Percentiles rank a stretch among this genome's conserved stretches.
These are phyloP conservation scores for Cephus pulcher DNA, from an alignment of 2,888 invertebrate species.

Conservation along the genomic window DNA sequence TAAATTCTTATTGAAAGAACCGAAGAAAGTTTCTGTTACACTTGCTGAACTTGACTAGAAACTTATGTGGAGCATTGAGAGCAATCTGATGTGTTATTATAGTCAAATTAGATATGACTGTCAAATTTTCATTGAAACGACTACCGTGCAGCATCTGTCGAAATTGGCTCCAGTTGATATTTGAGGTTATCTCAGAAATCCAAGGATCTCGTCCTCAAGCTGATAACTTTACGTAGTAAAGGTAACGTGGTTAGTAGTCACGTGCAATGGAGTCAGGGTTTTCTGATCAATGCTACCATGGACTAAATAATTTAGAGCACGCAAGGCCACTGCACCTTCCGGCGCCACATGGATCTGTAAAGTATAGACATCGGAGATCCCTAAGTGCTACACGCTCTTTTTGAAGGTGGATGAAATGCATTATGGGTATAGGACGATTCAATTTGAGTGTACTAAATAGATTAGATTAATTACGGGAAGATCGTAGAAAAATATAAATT, in stretches of 20 bases:
- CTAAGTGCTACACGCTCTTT: background rate
- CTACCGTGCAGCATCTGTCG: background rate
- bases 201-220: background rate
- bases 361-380: slow-evolving; percentile 15
- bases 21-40: no score
- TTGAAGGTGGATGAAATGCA: background rate
- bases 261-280: slow-evolving; percentile 27
- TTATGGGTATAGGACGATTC: background rate
- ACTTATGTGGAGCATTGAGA: no score
- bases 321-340: slow-evolving; percentile 24
- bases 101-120: background rate
- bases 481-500: background rate
- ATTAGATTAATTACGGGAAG: background rate
- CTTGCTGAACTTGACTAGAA: no score
- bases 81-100: no score
- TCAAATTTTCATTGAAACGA: background rate
- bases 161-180: background rate
- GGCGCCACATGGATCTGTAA: slow-evolving; percentile 14
- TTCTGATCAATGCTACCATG: slow-evolving; percentile 27
- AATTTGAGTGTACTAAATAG: background rate
- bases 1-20: no score
- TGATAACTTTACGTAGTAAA: background rate
- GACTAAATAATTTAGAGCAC: slow-evolving; percentile 27
- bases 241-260: background rate
- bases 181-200: background rate